Evolutionary conservation across 2,113 vertebrate genomes (phyloP).

Genomic region (Colaptes auratus): DNA sequence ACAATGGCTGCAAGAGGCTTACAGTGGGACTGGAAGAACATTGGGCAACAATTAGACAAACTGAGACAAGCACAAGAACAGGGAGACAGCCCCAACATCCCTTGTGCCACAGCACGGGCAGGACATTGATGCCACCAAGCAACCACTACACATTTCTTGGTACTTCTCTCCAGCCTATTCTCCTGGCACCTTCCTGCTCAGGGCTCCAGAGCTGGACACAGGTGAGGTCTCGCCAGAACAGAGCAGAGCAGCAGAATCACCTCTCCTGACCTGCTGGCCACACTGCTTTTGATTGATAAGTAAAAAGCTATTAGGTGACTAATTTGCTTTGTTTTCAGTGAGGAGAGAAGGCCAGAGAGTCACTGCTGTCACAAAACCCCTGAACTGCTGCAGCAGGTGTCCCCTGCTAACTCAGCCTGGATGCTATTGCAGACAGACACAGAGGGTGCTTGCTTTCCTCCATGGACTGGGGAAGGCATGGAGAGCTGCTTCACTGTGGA

Average conservation of each 20-base stretch:
- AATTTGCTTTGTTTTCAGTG: neutral
- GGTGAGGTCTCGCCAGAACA: no score
- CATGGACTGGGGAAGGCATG: neutral
- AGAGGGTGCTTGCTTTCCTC: neutral
- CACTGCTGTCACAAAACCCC: neutral
- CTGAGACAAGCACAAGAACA: neutral
- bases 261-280: no score
- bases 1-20: fast-evolving
- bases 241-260: no score
- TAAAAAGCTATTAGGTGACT: neutral
- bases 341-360: neutral
- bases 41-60: neutral
- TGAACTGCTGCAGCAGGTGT: neutral
- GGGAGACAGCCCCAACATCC: neutral
- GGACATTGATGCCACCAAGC: neutral
- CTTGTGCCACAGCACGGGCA: fast-evolving
- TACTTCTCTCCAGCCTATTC: neutral
- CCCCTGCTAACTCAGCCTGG: neutral
- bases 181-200: neutral
- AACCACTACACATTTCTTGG: neutral
- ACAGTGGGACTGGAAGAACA: neutral
- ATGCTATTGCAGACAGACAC: neutral
- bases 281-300: neutral
- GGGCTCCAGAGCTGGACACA: no score
- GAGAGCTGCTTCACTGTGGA: neutral